Conservation (phyloP, 2,888 invertebrate genomes). For the Orthonevra nobilis region DNA sequence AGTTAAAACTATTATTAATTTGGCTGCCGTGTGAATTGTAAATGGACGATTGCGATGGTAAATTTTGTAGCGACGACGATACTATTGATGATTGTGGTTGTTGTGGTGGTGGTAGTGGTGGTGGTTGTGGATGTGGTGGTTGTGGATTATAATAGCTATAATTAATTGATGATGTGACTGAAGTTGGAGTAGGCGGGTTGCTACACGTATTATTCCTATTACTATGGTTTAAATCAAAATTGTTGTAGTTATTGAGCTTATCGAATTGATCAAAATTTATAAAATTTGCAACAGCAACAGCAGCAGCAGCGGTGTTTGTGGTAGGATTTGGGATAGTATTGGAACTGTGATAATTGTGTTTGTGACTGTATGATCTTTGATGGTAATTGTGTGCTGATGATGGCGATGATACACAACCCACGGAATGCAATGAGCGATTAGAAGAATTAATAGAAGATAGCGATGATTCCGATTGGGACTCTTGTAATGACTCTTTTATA, state of each 20-base stretch:
- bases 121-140: conserved; percentile 68
- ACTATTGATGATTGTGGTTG: conserved; percentile 69
- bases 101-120: conserved; percentile 61
- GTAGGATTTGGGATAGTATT: conserved; percentile 39
- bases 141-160: conserved; percentile 61
- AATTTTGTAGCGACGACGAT: conserved; percentile 68
- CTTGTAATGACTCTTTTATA: conserved; percentile 26
- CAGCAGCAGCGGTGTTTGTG: conserved; percentile 63
- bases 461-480: conserved; percentile 33
- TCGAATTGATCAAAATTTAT: conserved; percentile 39
- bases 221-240: conserved; percentile 59
- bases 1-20: conserved; percentile 70
- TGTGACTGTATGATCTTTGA: conserved; percentile 48
- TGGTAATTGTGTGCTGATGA: conserved; percentile 40
- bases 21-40: conserved; percentile 67
- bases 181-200: conserved; percentile 62
- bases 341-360: conserved; percentile 21
- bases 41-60: conserved; percentile 70
- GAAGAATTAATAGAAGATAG: conserved; percentile 31
- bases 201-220: conserved; percentile 55
- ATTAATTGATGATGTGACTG: conserved; percentile 67
- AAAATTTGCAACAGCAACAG: conserved; percentile 64
- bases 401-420: conserved; percentile 62
- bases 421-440: conserved; percentile 65
- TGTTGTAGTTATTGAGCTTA: conserved; percentile 41